These are phyloP conservation scores for Pogonomyrmex californicus DNA, from an alignment of 1,140 invertebrate genomes.

Conservation along the genomic window DNA sequence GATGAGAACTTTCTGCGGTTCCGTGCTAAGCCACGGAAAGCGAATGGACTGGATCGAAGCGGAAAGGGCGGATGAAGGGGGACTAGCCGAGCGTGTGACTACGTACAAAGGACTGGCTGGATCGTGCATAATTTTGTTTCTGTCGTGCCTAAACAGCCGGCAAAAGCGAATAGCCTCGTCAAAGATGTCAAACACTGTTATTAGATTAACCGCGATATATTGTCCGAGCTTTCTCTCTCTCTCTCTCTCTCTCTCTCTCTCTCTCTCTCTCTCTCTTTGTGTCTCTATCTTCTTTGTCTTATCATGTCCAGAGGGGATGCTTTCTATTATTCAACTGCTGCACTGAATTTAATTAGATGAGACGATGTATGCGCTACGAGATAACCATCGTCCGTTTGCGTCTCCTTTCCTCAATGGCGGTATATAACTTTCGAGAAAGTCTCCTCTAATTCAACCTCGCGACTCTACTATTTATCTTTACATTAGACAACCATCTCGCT, in stretches of 20 bases:
- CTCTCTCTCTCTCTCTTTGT: background rate
- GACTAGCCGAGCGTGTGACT: constrained; percentile 42
- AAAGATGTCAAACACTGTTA: constrained; percentile 48
- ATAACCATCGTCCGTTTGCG: constrained; percentile 29
- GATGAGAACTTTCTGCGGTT: constrained; percentile 26
- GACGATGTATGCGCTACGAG: background rate
- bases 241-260: background rate
- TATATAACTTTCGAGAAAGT: constrained; percentile 34
- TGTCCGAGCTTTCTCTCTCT: background rate
- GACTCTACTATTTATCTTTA: constrained; percentile 10
- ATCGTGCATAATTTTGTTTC: constrained; percentile 49
- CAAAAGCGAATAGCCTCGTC: constrained; percentile 50
- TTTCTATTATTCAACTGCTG: constrained; percentile 18
- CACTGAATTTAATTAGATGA: constrained; percentile 36
- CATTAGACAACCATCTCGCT: constrained; percentile 12
- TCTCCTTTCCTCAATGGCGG: constrained; percentile 5
- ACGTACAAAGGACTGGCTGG: constrained; percentile 22
- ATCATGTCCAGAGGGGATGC: background rate
- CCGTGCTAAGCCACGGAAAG: background rate
- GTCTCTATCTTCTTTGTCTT: background rate
- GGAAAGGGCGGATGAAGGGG: constrained; percentile 1
- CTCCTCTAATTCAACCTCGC: constrained; percentile 26
- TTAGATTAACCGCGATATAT: constrained; percentile 15
- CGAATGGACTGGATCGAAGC: constrained; percentile 7
- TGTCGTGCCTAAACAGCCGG: constrained; percentile 36